Evolutionary conservation across 2,888 invertebrate genomes (phyloP).

Genomic region (Scelioninae gen. 1): DNA sequence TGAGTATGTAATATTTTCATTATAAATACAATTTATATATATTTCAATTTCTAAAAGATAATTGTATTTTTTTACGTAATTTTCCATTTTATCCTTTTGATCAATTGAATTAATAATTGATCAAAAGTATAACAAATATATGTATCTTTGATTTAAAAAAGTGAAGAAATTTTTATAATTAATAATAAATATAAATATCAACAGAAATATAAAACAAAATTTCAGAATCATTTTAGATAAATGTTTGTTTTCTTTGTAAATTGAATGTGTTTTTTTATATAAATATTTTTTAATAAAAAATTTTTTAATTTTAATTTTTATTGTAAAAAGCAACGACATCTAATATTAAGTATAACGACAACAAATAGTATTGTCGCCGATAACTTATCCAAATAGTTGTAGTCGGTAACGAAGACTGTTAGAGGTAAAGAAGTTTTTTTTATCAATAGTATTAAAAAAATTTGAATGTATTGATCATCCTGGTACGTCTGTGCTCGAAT

Average conservation of each 20-base stretch:
- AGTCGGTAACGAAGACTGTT: conserved; percentile 43
- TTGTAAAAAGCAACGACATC: conserved; percentile 11
- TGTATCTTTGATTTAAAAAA: too few relatives aligned
- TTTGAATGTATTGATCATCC: conserved; percentile 21
- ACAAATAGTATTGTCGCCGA: conserved; percentile 1
- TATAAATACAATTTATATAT: too few relatives aligned
- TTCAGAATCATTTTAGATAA: too few relatives aligned
- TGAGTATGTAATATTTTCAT: too few relatives aligned
- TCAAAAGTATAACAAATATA: too few relatives aligned
- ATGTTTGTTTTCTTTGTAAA: neutral
- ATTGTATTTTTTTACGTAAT: too few relatives aligned
- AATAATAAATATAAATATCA: too few relatives aligned
- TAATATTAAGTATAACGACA: neutral
- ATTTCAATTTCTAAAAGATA: too few relatives aligned
- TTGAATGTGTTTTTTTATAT: neutral
- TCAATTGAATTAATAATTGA: too few relatives aligned
- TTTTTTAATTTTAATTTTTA: neutral
- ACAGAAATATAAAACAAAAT: too few relatives aligned
- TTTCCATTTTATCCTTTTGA: too few relatives aligned
- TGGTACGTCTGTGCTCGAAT: neutral
- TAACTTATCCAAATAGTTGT: conserved; percentile 34
- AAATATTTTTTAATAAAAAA: neutral
- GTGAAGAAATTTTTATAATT: too few relatives aligned
- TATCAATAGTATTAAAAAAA: conserved; percentile 4
- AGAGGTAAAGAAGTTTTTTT: conserved; percentile 18